Evolutionary conservation across 2,113 vertebrate species (phyloP).

Genomic region (Plecotus auritus): DNA sequence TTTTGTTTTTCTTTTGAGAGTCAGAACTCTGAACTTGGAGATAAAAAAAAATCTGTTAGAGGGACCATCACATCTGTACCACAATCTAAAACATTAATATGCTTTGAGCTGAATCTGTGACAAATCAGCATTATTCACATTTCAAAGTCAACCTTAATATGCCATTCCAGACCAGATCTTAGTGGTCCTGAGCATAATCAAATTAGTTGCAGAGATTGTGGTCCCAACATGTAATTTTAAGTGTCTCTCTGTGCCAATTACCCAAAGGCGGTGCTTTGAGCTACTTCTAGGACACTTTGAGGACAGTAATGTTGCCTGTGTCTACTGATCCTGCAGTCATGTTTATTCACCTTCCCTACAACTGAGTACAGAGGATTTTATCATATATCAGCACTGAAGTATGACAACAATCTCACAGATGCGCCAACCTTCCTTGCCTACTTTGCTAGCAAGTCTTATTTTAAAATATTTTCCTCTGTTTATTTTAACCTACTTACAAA

Average conservation of each 20-base stretch:
- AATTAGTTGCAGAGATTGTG: slow-evolving; percentile 53
- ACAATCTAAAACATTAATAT: neutral
- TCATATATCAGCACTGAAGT: slow-evolving; percentile 21
- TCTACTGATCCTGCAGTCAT: slow-evolving; percentile 13
- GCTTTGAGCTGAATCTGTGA: neutral
- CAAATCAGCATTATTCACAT: slow-evolving; percentile 50
- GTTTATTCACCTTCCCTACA: neutral
- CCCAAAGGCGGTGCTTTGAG: neutral
- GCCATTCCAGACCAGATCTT: neutral
- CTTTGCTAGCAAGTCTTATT: slow-evolving; percentile 36
- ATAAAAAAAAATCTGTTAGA: neutral
- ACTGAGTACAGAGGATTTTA: slow-evolving; percentile 56
- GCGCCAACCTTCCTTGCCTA: neutral
- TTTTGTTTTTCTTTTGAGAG: neutral
- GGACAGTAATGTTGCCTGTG: neutral
- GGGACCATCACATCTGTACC: neutral
- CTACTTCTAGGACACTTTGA: neutral
- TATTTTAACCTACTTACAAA: slow-evolving; percentile 44
- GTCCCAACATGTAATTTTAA: slow-evolving; percentile 22
- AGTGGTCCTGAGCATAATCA: slow-evolving; percentile 35
- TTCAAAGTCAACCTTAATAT: slow-evolving; percentile 45
- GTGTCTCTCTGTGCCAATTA: slow-evolving; percentile 42
- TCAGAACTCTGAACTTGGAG: neutral
- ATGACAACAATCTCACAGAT: slow-evolving; percentile 47
- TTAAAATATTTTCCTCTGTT: neutral